These are phyloP conservation scores for Xenopus petersii DNA, from an alignment of 2,797 vertebrate species.

Conservation along the genomic window DNA sequence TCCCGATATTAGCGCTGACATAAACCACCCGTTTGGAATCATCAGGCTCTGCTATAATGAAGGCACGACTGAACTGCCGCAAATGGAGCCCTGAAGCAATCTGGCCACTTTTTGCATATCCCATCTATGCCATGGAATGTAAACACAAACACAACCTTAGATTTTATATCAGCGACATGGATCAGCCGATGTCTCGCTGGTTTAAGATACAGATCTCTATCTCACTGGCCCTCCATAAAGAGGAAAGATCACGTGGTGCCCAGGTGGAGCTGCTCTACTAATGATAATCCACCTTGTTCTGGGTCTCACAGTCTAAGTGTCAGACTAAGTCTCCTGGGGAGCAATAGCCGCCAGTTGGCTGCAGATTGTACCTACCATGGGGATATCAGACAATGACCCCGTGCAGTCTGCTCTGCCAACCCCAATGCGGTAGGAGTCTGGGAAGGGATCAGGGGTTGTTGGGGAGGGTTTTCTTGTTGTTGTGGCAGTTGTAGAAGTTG, in stretches of 20 bases:
- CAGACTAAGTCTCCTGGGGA: too few species aligned
- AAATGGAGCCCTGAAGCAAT: conserved; percentile 79
- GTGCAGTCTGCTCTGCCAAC: conserved; percentile 90
- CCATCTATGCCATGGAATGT: conserved; percentile 71
- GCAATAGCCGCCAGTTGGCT: too few species aligned
- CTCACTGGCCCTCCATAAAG: too few species aligned
- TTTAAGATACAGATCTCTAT: too few species aligned
- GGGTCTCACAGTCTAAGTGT: too few species aligned
- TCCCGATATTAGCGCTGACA: conserved; percentile 81
- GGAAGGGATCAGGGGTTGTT: not conserved
- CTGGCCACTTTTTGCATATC: conserved; percentile 77
- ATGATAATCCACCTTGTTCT: too few species aligned
- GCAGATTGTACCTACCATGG: conserved; percentile 67
- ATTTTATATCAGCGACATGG: too few species aligned
- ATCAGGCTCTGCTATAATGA: conserved; percentile 74
- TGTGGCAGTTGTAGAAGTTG: not conserved
- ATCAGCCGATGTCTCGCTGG: too few species aligned
- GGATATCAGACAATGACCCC: conserved; percentile 80
- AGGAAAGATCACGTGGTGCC: too few species aligned
- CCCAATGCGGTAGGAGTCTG: conserved; percentile 71
- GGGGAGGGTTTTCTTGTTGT: not conserved
- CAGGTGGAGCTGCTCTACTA: too few species aligned
- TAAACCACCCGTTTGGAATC: conserved; percentile 71
- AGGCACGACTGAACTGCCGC: conserved; percentile 84
- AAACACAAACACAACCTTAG: too few species aligned